Conservation (phyloP, 2,888 invertebrate genomes). For the Oxycera nigricornis region DNA sequence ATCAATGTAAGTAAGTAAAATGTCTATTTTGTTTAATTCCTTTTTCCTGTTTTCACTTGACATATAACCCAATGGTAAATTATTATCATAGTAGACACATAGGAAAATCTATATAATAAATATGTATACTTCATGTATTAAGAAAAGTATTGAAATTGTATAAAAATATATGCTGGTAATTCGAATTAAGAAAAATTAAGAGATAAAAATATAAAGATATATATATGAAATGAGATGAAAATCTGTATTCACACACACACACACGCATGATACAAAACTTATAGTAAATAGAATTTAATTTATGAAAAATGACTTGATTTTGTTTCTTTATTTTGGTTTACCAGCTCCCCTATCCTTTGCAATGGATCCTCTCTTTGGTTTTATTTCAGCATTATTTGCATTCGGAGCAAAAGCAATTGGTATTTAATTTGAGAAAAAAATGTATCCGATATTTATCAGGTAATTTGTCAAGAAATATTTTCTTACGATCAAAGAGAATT, state of each 20-base stretch:
- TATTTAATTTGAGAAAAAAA: too few relatives aligned
- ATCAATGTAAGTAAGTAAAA: too few relatives aligned
- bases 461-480: too few relatives aligned
- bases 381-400: too few relatives aligned
- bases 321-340: slow-evolving; percentile 6
- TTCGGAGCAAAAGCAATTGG: too few relatives aligned
- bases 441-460: too few relatives aligned
- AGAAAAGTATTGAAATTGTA: slow-evolving; percentile 29
- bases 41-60: slow-evolving; percentile 1
- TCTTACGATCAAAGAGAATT: too few relatives aligned
- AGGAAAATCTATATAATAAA: slow-evolving; percentile 16
- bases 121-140: slow-evolving; percentile 30
- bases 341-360: neutral
- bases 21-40: slow-evolving; percentile 19
- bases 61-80: slow-evolving; percentile 20
- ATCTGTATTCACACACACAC: slow-evolving; percentile 30
- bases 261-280: slow-evolving; percentile 28
- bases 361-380: neutral
- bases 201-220: slow-evolving; percentile 10
- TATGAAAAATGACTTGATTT: slow-evolving; percentile 33
- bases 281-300: slow-evolving; percentile 41
- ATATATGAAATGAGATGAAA: slow-evolving; percentile 13
- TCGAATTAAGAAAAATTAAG: slow-evolving; percentile 28
- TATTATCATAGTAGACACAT: slow-evolving; percentile 13
- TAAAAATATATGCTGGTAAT: slow-evolving; percentile 28